Evolutionary conservation across 2,113 vertebrate genomes (phyloP), one percentile per base, ranked within the genome.

Genomic region (Macroglossus sobrinus): DNA sequence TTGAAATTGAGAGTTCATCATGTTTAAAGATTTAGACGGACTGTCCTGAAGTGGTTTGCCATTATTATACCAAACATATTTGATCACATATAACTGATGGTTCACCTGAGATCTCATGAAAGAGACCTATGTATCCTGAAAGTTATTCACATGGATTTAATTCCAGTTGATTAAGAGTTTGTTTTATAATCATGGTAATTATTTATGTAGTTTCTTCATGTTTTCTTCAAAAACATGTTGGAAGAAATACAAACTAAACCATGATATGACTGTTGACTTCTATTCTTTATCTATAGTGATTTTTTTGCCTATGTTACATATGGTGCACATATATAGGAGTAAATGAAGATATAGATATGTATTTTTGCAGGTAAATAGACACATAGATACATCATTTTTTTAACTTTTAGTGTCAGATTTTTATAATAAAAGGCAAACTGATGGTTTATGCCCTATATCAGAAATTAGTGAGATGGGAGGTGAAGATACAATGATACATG

Each of bases 1-100:
- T 66, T 7, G 18, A 64, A 66, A 28, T 80, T 33, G 30, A 53
- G n/a, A 75, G 74, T 84, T 24, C n/a, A 89, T 93, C 28, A 30
- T 84, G 50, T 87, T 86, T 89, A 96, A 92, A 71, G 69, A 63
- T 87, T 38, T 66, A 88, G 47, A 64, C 14, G 92, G 79, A 80
- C 43, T 95, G 10, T 8, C 93, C 11, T 69, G 30, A 97, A 94
- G 47, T 87, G 57, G 35, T 85, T 82, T 92, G 26, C 30, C 50
- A 57, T 66, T 87, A 45, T 84, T 92, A 9, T 84, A 92, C 9
- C 43, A 93, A 95, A 84, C 18, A 47, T 33, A 55, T 66, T 90
- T 94, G 50, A 88, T 94, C 79, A 38, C 4, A 47, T 4, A n/a
- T 96, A 79, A 92, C 2, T 68, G 55, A 84, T 89, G 28, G 5